phyloP scores from a whole-genome alignment of 2,888 invertebrate species.

The Rhamnusium bicolor region DNA sequence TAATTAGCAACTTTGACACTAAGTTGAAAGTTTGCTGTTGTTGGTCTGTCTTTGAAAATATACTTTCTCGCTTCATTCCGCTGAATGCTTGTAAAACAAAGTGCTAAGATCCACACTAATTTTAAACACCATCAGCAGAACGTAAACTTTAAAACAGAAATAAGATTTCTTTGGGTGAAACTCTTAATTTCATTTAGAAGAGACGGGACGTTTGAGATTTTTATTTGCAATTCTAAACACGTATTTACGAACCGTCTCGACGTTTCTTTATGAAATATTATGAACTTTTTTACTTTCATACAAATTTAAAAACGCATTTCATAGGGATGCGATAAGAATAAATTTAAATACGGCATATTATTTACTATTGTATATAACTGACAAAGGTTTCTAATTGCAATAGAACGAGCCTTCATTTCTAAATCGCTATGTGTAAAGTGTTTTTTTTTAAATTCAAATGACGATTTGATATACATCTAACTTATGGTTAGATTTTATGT shows the following conservation, averaged over 20 bases:
- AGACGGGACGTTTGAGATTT: neutral
- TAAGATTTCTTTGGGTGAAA: conserved; percentile 33
- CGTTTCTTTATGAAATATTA: conserved; percentile 6
- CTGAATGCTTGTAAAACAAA: conserved; percentile 30
- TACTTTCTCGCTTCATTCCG: conserved; percentile 5
- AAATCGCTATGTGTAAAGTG: no score
- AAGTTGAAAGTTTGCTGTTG: conserved; percentile 21
- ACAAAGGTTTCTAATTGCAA: neutral
- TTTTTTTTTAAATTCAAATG: no score
- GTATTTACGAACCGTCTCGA: neutral
- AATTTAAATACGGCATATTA: neutral
- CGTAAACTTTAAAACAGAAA: conserved; percentile 29
- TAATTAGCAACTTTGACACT: conserved; percentile 28
- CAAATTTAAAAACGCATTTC: conserved; percentile 1
- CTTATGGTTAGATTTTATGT: no score
- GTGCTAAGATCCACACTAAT: conserved; percentile 41
- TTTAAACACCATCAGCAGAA: conserved; percentile 42
- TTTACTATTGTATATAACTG: neutral
- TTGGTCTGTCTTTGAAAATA: conserved; percentile 15
- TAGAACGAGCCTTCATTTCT: no score
- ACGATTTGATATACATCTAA: no score
- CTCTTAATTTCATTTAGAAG: conserved; percentile 24
- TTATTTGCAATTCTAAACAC: conserved; percentile 14
- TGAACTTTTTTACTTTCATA: conserved; percentile 1
- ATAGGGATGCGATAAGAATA: neutral